These are phyloP conservation scores for Rhamnusium bicolor DNA, from an alignment of 2,888 invertebrate species.

Conservation along the genomic window DNA sequence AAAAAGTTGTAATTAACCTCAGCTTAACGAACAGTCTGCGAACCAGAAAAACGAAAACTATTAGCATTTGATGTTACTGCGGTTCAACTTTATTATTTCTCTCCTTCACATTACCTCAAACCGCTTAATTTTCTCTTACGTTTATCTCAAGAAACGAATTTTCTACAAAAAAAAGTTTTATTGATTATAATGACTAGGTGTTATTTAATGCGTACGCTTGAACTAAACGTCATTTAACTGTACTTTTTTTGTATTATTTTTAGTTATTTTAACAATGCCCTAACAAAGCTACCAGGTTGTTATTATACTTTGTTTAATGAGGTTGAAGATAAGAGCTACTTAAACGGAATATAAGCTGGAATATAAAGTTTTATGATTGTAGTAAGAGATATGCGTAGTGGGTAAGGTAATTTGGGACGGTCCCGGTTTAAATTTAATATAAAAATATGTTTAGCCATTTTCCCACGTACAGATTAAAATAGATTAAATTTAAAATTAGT, in stretches of 20 bases:
- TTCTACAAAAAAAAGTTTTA: not conserved
- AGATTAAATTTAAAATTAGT: too few species aligned
- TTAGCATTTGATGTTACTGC: not conserved
- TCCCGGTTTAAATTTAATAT: not conserved
- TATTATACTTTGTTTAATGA: slow-evolving; percentile 44
- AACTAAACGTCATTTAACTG: not conserved
- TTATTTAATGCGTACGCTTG: not conserved
- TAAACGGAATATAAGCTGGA: slow-evolving; percentile 35
- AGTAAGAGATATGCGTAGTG: slow-evolving; percentile 30
- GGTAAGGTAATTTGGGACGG: not conserved
- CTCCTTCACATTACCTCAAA: not conserved
- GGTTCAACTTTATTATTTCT: not conserved
- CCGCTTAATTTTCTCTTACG: not conserved
- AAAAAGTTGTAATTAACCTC: slow-evolving; percentile 6
- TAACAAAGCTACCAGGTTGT: slow-evolving; percentile 38
- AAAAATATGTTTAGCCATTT: not conserved
- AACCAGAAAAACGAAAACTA: not conserved
- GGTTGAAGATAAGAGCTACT: slow-evolving; percentile 42
- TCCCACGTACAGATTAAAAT: not conserved
- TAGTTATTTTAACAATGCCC: not conserved
- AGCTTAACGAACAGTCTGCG: not conserved
- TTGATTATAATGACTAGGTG: not conserved
- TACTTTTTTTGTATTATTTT: not conserved
- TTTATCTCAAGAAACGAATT: not conserved
- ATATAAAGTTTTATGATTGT: slow-evolving; percentile 44